Evolutionary conservation across 2,888 invertebrate species (phyloP).

Genomic region (Entomobrya proxima): DNA sequence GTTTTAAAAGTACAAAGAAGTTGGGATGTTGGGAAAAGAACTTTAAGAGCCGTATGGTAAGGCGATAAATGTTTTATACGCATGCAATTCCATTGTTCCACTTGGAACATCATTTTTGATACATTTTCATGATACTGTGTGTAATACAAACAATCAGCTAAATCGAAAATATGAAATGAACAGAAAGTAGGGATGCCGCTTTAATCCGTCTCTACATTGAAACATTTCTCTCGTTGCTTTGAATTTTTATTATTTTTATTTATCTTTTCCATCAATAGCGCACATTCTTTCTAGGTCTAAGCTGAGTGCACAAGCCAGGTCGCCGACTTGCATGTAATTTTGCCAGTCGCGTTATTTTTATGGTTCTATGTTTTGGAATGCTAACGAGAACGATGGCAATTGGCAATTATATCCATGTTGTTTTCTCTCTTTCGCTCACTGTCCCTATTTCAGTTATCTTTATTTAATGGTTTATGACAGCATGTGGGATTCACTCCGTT

Average conservation of each 20-base stretch:
- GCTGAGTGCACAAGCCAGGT: not conserved
- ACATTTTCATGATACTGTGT: not conserved
- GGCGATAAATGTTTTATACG: constrained; percentile 7
- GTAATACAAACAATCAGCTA: constrained; percentile 4
- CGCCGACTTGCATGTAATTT: not conserved
- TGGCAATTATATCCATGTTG: constrained; percentile 11
- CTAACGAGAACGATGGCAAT: constrained; percentile 18
- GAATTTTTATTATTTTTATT: not conserved
- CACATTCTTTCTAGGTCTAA: not conserved
- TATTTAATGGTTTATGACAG: constrained; percentile 9
- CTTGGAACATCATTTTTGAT: not conserved
- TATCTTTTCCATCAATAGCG: not conserved
- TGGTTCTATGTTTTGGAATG: constrained; percentile 2
- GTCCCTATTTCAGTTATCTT: not conserved
- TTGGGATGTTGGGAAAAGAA: not conserved
- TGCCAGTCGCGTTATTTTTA: constrained; percentile 12
- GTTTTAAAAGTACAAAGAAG: not conserved
- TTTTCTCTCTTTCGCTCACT: not conserved
- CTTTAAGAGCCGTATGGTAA: not conserved
- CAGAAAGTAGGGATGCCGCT: not conserved
- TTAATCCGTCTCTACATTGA: not conserved
- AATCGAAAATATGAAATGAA: constrained; percentile 18
- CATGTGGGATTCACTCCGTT: not conserved
- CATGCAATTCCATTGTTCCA: not conserved
- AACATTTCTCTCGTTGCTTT: not conserved